These are phyloP conservation scores for Uropetala carovei DNA, from an alignment of 2,888 invertebrate genomes.

Conservation along the genomic window DNA sequence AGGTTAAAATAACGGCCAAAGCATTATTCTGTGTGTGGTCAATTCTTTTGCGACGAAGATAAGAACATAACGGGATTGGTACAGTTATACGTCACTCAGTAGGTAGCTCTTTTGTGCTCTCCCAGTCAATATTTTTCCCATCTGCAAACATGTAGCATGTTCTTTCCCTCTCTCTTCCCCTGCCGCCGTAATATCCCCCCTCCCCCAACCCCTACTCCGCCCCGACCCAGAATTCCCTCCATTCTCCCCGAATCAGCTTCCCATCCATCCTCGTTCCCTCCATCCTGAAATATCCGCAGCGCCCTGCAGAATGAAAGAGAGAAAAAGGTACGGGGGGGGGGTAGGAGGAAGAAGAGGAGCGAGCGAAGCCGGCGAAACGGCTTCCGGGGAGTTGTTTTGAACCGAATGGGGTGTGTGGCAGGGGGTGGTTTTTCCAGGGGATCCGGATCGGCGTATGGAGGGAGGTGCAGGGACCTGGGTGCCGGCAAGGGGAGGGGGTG, in stretches of 20 bases:
- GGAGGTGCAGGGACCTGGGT: not conserved
- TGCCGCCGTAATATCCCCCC: not conserved
- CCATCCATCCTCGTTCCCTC: not conserved
- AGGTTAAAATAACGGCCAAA: no score
- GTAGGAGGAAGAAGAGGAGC: not conserved
- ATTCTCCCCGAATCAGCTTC: not conserved
- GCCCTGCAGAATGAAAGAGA: conserved; percentile 18
- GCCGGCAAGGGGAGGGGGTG: no score
- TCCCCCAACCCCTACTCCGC: not conserved
- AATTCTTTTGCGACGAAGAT: no score
- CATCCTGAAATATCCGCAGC: conserved; percentile 17
- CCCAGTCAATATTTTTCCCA: not conserved
- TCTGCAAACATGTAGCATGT: conserved; percentile 9
- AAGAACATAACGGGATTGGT: no score
- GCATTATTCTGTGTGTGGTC: no score
- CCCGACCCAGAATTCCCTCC: not conserved
- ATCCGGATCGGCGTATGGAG: not conserved
- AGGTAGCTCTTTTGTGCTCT: no score
- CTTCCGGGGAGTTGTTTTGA: not conserved
- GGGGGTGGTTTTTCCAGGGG: not conserved
- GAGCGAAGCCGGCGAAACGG: not conserved
- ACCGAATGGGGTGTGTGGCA: not conserved
- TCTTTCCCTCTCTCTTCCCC: not conserved
- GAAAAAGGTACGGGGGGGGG: not conserved
- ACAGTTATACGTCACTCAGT: no score